Evolutionary conservation across 1,140 invertebrate species (phyloP).

Genomic region (Leptinotarsa texana): DNA sequence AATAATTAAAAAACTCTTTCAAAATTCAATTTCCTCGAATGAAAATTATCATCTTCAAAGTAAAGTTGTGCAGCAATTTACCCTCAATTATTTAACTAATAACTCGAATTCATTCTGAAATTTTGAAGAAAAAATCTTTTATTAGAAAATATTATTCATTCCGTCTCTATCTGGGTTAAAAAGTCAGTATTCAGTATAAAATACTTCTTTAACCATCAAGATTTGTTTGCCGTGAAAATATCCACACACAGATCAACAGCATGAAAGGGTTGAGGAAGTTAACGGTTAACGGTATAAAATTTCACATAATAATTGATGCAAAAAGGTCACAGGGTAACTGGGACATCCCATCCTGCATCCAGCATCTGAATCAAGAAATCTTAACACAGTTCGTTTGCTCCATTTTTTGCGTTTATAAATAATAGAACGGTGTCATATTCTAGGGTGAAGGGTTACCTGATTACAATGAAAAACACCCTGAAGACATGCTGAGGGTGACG

Average conservation of each 20-base stretch:
- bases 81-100: no score
- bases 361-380: slow-evolving; percentile 45
- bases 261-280: slow-evolving; percentile 27
- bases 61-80: no score
- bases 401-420: slow-evolving; percentile 49
- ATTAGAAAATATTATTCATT: no score
- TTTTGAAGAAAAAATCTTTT: no score
- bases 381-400: slow-evolving; percentile 55
- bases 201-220: background rate
- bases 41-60: no score
- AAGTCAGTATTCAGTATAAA: background rate
- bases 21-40: no score
- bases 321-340: slow-evolving; percentile 39
- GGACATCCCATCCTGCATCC: slow-evolving; percentile 37
- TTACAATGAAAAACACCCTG: slow-evolving; percentile 55
- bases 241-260: background rate
- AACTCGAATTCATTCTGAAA: no score
- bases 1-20: no score
- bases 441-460: slow-evolving; percentile 52
- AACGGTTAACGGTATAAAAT: slow-evolving; percentile 45
- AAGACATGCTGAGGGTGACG: slow-evolving; percentile 53
- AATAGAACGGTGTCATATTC: slow-evolving; percentile 54
- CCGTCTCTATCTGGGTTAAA: no score
- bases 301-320: slow-evolving; percentile 48
- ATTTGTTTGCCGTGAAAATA: background rate